Evolutionary conservation across 2,797 vertebrate species (phyloP).

Genomic region (Brachymystax lenok): DNA sequence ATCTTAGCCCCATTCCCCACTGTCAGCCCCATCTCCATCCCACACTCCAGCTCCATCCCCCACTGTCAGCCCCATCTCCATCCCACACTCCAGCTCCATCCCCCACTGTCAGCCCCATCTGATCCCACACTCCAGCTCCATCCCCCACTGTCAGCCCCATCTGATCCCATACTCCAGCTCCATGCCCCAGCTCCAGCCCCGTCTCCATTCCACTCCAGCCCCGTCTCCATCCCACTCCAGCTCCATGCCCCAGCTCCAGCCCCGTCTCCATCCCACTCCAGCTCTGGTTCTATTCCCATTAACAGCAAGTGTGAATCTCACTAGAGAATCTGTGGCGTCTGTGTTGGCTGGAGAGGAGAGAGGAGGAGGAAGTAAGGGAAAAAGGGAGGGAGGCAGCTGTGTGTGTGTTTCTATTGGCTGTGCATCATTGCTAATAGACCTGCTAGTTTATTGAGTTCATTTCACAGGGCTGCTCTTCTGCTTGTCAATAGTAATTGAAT

Average conservation of each 20-base stretch:
- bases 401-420: slow-evolving; percentile 24
- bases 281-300: slow-evolving; percentile 27
- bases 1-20: no score
- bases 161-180: no score
- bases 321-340: slow-evolving; percentile 43
- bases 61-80: no score
- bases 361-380: slow-evolving; percentile 12
- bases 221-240: neutral
- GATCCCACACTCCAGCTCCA: neutral
- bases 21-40: no score
- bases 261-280: no score
- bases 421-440: slow-evolving; percentile 63
- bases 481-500: slow-evolving; percentile 65
- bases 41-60: no score
- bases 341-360: slow-evolving; percentile 36
- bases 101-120: no score
- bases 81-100: no score
- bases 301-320: slow-evolving; percentile 48
- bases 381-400: slow-evolving; percentile 3
- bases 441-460: slow-evolving; percentile 64
- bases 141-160: slow-evolving; percentile 30
- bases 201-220: no score
- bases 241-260: no score
- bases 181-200: no score
- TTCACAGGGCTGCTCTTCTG: slow-evolving; percentile 51